These are phyloP conservation scores for Sitodiplosis mosellana DNA, from an alignment of 1,140 invertebrate genomes.

Conservation along the genomic window DNA sequence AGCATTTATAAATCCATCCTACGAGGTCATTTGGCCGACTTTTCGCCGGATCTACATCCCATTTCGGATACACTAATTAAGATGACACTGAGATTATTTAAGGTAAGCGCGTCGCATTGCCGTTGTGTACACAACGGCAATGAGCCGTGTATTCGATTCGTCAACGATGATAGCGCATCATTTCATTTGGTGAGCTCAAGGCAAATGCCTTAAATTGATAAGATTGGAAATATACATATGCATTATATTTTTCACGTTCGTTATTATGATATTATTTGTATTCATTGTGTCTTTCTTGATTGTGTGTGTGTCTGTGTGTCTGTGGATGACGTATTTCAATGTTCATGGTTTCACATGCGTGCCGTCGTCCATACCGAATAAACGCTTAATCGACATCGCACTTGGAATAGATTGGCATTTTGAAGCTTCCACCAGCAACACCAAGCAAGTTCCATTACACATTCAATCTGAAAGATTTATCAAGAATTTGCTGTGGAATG, in stretches of 20 bases:
- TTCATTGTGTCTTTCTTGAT: no score
- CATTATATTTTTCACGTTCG: no score
- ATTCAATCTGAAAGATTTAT: slow-evolving; percentile 80
- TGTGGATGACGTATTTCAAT: no score
- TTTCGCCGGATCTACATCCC: slow-evolving; percentile 44
- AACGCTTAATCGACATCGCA: no score
- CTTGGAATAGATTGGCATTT: slow-evolving; percentile 35
- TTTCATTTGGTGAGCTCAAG: no score
- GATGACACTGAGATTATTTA: slow-evolving; percentile 68
- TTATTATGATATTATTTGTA: no score
- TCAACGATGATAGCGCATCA: background rate
- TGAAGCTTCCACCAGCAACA: slow-evolving; percentile 69
- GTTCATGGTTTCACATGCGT: no score
- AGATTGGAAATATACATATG: no score
- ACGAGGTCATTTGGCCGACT: slow-evolving; percentile 42
- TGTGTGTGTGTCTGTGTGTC: no score
- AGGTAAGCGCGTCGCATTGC: slow-evolving; percentile 29
- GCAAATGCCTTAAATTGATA: no score
- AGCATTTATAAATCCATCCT: slow-evolving; percentile 75
- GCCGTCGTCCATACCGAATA: no score
- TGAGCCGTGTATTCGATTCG: background rate
- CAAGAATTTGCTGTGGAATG: slow-evolving; percentile 60
- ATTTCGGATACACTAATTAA: slow-evolving; percentile 45
- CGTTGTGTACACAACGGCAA: background rate
- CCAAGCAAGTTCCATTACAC: slow-evolving; percentile 89